phyloP scores from a whole-genome alignment of 1,140 invertebrate genomes.

The Ditylenchus dipsaci region DNA sequence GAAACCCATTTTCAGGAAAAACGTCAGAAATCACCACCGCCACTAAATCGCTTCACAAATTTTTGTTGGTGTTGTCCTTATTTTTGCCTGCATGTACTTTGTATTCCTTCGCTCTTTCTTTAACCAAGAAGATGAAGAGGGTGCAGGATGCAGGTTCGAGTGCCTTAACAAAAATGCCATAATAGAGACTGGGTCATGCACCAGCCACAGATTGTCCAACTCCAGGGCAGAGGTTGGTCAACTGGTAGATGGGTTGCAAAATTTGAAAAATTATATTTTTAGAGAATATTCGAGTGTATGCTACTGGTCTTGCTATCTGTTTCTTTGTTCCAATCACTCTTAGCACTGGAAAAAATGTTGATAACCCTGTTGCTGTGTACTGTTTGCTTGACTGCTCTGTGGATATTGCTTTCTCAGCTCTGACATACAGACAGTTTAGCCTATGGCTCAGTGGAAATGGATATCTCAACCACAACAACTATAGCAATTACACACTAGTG shows the following conservation, averaged over 20 bases:
- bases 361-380: constrained; percentile 44
- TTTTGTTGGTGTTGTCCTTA: constrained; percentile 34
- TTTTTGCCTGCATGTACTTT: constrained; percentile 42
- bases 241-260: not conserved
- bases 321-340: constrained; percentile 54
- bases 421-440: constrained; percentile 43
- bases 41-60: constrained; percentile 33
- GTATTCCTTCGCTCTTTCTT: constrained; percentile 40
- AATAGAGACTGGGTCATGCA: constrained; percentile 2
- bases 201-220: not conserved
- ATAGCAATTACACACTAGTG: constrained; percentile 31
- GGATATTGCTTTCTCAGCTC: constrained; percentile 41
- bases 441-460: constrained; percentile 34
- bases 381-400: constrained; percentile 30
- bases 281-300: constrained; percentile 52
- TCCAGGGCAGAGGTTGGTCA: not conserved
- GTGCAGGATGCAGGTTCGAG: constrained; percentile 4
- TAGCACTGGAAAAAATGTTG: constrained; percentile 51
- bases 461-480: constrained; percentile 9
- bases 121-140: not conserved
- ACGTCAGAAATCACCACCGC: constrained; percentile 1
- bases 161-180: constrained; percentile 7
- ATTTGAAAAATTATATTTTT: not conserved
- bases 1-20: not conserved
- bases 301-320: constrained; percentile 48